Evolutionary conservation across 2,113 vertebrate species (phyloP).

Genomic region (Eleginops maclovinus): DNA sequence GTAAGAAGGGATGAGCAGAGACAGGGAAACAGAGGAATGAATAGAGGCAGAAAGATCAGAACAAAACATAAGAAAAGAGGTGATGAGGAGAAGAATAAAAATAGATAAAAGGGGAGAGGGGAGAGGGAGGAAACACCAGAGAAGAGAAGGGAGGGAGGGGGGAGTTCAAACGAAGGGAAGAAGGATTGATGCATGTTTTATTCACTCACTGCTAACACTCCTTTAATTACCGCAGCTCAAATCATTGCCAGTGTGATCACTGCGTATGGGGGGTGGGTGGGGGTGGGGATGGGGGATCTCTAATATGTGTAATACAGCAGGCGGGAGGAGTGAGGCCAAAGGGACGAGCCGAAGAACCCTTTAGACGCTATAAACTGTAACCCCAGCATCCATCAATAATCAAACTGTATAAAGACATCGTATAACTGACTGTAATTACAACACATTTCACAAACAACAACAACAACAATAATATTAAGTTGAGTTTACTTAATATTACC

Average conservation of each 20-base stretch:
- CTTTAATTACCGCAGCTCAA: conserved; percentile 65
- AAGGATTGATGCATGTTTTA: conserved; percentile 68
- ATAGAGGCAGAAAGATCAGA: neutral
- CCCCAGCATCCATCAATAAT: neutral
- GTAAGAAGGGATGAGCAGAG: conserved; percentile 3
- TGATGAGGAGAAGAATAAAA: conserved; percentile 8
- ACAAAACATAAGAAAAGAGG: neutral
- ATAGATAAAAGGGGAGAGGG: conserved; percentile 11
- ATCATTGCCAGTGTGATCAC: conserved; percentile 41
- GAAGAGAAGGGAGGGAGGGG: conserved; percentile 39
- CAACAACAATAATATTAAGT: no score
- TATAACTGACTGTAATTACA: no score
- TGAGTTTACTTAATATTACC: no score
- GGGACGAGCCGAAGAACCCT: conserved; percentile 8
- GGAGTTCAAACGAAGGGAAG: conserved; percentile 45
- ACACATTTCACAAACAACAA: no score
- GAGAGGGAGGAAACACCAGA: neutral
- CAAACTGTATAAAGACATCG: neutral
- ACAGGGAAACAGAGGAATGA: neutral
- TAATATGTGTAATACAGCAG: conserved; percentile 26
- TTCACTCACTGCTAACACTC: conserved; percentile 59
- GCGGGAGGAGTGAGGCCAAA: conserved; percentile 20
- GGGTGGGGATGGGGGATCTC: neutral
- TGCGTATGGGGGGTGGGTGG: conserved; percentile 15
- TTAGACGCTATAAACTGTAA: neutral